Evolutionary conservation across 2,888 invertebrate genomes (phyloP).

Genomic region (Lepetodrilus schrolli): DNA sequence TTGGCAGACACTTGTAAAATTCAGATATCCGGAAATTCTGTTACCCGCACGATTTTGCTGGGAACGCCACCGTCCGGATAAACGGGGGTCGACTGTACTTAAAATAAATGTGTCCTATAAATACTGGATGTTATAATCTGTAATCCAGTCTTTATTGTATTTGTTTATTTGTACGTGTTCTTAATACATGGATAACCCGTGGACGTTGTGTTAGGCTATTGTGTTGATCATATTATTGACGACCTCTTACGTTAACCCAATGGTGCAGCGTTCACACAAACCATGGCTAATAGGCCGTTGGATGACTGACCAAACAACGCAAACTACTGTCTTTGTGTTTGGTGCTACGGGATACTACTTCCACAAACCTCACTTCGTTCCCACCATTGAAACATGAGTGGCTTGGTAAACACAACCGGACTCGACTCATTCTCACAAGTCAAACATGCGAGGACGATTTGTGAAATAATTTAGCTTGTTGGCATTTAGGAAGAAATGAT

Average conservation of each 20-base stretch:
- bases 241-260: not conserved
- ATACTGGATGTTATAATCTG: too few species aligned
- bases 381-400: not conserved
- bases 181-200: too few species aligned
- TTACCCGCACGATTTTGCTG: too few species aligned
- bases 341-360: not conserved
- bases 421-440: not conserved
- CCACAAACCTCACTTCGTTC: not conserved
- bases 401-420: not conserved
- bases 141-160: too few species aligned
- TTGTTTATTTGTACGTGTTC: too few species aligned
- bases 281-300: not conserved
- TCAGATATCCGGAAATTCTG: too few species aligned
- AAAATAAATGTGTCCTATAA: too few species aligned
- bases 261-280: not conserved
- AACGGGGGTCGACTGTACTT: too few species aligned
- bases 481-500: not conserved
- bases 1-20: too few species aligned
- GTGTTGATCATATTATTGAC: too few species aligned
- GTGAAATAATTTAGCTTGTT: constrained; percentile 11
- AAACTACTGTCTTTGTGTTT: not conserved
- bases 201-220: too few species aligned
- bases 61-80: too few species aligned
- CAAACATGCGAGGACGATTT: constrained; percentile 24
- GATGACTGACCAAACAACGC: not conserved